Percentiles rank a stretch among this genome's conserved stretches.
Conservation (phyloP, 2,113 vertebrate genomes). For the Rhabdornis inornatus region DNA sequence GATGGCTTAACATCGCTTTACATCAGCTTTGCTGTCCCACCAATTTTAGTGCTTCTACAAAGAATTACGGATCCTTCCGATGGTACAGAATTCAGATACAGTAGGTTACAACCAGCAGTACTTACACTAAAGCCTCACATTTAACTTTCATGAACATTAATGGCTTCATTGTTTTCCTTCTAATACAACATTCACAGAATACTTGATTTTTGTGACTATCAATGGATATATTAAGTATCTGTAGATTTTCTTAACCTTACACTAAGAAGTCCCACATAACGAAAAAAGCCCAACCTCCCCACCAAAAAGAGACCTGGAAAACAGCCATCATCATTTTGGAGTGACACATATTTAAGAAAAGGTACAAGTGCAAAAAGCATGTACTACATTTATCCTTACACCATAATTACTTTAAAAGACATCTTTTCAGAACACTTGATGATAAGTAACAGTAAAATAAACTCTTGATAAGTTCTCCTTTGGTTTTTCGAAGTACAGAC, state of each 20-base stretch:
- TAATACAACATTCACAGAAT: background rate
- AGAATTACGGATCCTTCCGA: background rate
- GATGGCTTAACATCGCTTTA: background rate
- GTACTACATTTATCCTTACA: background rate
- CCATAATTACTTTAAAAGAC: background rate
- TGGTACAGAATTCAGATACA: background rate
- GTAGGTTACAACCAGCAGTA: background rate
- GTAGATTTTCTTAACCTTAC: background rate
- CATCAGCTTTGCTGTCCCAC: background rate
- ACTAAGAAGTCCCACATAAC: background rate
- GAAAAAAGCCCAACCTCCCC: background rate
- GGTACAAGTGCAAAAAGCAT: background rate
- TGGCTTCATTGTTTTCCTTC: background rate
- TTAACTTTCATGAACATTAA: background rate
- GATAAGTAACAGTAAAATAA: background rate
- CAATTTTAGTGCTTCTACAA: background rate
- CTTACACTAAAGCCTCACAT: background rate
- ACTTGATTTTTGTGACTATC: background rate
- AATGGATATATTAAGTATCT: background rate
- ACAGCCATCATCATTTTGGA: background rate
- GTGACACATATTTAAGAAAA: background rate
- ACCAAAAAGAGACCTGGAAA: background rate
- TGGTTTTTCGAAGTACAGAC: background rate
- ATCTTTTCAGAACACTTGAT: background rate
- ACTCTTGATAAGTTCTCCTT: background rate